These are phyloP conservation scores for Caenorhabditis doughertyi DNA, from an alignment of 2,888 invertebrate genomes.

Conservation along the genomic window DNA sequence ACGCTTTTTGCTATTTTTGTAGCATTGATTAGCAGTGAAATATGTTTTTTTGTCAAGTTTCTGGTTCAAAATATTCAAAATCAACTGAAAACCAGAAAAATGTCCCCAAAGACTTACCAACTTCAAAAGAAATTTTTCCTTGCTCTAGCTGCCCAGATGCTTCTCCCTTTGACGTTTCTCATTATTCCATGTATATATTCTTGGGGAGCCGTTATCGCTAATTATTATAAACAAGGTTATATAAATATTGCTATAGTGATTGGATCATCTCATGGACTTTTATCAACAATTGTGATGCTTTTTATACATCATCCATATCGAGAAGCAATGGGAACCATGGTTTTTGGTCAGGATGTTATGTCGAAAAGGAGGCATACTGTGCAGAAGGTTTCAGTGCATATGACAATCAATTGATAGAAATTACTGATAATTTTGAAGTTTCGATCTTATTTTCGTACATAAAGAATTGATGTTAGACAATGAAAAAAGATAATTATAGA, in stretches of 20 bases:
- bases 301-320: conserved; percentile 74
- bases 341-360: neutral
- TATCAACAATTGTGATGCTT: conserved; percentile 11
- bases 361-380: neutral
- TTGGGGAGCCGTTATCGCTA: neutral
- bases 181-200: neutral
- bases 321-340: neutral
- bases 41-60: neutral
- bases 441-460: too few species aligned
- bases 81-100: neutral
- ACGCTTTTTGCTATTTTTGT: neutral
- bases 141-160: neutral
- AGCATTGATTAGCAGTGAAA: neutral
- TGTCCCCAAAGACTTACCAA: neutral
- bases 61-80: neutral
- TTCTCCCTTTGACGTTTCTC: neutral
- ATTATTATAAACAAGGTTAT: conserved; percentile 4
- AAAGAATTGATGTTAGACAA: too few species aligned
- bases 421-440: conserved; percentile 2
- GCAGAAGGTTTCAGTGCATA: neutral
- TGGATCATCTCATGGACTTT: neutral
- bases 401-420: neutral
- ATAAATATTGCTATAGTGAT: neutral
- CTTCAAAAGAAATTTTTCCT: conserved; percentile 15
- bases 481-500: too few species aligned